These are phyloP conservation scores for Rhegmatorhina hoffmannsi DNA, from an alignment of 2,113 vertebrate species.

Conservation along the genomic window DNA sequence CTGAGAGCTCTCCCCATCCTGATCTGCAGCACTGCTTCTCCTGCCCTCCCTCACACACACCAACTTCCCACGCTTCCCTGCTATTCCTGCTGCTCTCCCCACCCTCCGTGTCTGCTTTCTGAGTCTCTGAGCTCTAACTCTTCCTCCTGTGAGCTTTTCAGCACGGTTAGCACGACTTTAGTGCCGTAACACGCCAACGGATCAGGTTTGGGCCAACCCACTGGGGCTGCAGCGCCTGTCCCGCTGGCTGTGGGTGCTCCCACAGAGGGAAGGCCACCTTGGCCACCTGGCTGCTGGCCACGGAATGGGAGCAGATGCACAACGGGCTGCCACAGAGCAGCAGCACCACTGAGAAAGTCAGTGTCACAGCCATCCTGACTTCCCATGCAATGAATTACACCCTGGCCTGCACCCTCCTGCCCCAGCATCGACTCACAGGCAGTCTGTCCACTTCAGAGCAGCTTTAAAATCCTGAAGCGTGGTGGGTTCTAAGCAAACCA, in stretches of 20 bases:
- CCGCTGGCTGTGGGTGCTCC: neutral
- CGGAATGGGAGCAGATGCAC: fast-evolving
- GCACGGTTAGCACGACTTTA: fast-evolving
- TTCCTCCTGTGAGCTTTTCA: neutral
- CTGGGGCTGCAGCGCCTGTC: neutral
- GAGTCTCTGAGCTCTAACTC: neutral
- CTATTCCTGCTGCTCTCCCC: slow-evolving; percentile 8
- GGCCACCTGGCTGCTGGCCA: fast-evolving
- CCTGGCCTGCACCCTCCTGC: neutral
- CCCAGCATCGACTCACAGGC: neutral
- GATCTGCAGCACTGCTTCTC: neutral
- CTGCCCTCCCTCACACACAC: neutral
- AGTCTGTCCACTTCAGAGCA: neutral
- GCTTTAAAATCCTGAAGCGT: neutral
- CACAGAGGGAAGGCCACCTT: neutral
- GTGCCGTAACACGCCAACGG: fast-evolving
- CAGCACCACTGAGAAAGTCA: too few relatives aligned
- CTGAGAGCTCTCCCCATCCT: neutral
- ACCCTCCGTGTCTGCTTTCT: neutral
- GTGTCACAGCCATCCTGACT: neutral
- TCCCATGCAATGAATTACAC: neutral
- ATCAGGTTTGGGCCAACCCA: neutral
- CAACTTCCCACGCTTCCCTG: neutral
- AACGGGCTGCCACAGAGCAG: neutral
- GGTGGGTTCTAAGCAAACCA: neutral